Base-by-base conservation (phyloP, 2,797 vertebrate genomes). In the Leontopithecus rosalia region DNA sequence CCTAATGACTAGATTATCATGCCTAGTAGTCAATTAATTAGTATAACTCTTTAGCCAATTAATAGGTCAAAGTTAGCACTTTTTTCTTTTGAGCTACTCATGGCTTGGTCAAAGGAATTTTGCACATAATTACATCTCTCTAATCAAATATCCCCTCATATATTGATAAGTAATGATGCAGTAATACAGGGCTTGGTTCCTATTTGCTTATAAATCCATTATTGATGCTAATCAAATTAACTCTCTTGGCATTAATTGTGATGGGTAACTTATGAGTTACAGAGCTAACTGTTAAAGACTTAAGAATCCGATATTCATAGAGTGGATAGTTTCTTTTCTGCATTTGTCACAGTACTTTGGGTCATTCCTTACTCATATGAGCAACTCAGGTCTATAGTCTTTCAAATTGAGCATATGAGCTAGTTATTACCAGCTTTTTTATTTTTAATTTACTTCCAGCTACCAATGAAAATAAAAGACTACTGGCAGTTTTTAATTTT, bases 401-500 rank as follows among this genome's bases (percentile, higher is more conserved):
- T 96, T 97, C 81, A 96, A 97, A 97, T 87, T 93, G 50, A 98
- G 97, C 81, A 46, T 84, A 97, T 94, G 12, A 33, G 22, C 88
- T 92, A 88, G 96, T 98, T 98, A 98, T 98, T 98, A 96, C 57
- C 22, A 97, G 36, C 10, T 80, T 33, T 97, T 95, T 72, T 26
- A 97, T 84, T 96, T 98, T 88, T 80, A 46, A 98, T 98, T 99
- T 98, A 92, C 96, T 98, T 97, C 67, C 41, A 95, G 85, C 76
- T 98, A 97, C 84, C 75, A 94, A 80, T 95, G 88, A 95, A 98
- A 98, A 98, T 98, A 98, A 98, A 98, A 98, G 94, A 98, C 86
- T 97, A 91, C 94, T 98, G 95, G 93, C 86, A 92, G 95, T 94
- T 98, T 98, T 98, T 98, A 98, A 98, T 98, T 99, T 98, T 97